Evolutionary conservation across 1,140 invertebrate genomes (phyloP).

Genomic region (Idris sp.): DNA sequence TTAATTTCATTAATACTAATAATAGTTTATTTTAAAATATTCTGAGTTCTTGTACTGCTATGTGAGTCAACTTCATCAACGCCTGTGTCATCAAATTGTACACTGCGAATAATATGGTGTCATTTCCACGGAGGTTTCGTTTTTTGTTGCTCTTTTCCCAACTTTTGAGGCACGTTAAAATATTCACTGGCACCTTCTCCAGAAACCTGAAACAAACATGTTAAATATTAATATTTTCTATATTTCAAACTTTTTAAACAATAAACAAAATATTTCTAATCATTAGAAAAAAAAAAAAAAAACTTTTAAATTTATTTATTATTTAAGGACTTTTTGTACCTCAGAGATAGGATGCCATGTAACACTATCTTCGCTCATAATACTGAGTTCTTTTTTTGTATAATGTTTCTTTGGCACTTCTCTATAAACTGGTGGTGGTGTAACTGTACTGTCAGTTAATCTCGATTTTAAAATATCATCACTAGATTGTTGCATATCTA

Average conservation of each 20-base stretch:
- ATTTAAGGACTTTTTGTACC: slow-evolving; percentile 47
- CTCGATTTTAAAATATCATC: slow-evolving; percentile 63
- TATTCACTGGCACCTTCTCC: slow-evolving; percentile 67
- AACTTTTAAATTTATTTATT: too few species aligned
- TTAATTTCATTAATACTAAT: too few species aligned
- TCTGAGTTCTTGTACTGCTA: slow-evolving; percentile 34
- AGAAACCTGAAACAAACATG: slow-evolving; percentile 39
- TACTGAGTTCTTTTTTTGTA: slow-evolving; percentile 69
- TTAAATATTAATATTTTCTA: neutral
- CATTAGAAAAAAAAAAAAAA: too few species aligned
- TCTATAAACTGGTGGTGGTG: slow-evolving; percentile 66
- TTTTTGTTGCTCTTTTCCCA: slow-evolving; percentile 65
- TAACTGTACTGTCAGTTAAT: slow-evolving; percentile 57
- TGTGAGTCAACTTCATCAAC: slow-evolving; percentile 66
- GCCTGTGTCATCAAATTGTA: slow-evolving; percentile 45
- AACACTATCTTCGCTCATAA: slow-evolving; percentile 69
- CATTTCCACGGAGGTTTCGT: slow-evolving; percentile 76
- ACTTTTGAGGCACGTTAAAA: slow-evolving; percentile 66
- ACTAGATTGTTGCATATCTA: slow-evolving; percentile 72
- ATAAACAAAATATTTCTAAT: too few species aligned
- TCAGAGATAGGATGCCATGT: slow-evolving; percentile 70
- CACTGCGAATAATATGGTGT: slow-evolving; percentile 18
- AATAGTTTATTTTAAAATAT: slow-evolving; percentile 19
- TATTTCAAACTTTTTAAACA: too few species aligned
- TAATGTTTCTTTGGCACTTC: slow-evolving; percentile 73